Evolutionary conservation across 2,888 invertebrate species (phyloP).

Genomic region (Danaus chrysippus): DNA sequence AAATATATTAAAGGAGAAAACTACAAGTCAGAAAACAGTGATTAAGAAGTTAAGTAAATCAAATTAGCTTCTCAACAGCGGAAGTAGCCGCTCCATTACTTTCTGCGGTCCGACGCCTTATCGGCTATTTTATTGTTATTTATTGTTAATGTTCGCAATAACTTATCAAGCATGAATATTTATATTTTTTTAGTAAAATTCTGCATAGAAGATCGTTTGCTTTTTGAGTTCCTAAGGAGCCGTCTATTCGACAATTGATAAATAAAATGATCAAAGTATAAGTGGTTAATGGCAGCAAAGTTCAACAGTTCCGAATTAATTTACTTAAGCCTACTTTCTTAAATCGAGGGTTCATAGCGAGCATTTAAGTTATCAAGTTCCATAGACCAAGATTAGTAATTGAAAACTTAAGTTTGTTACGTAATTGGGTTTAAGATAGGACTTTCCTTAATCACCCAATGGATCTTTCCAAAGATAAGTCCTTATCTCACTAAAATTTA

Average conservation of each 20-base stretch:
- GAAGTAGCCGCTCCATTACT: slow-evolving; percentile 3
- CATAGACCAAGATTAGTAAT: slow-evolving; percentile 37
- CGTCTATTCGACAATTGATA: too few species aligned
- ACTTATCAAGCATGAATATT: background rate
- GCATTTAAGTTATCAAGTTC: slow-evolving; percentile 27
- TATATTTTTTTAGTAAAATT: too few species aligned
- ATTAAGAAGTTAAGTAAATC: slow-evolving; percentile 5
- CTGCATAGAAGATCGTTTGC: too few species aligned
- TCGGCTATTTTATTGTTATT: background rate
- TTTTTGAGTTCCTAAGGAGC: too few species aligned
- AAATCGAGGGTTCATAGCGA: slow-evolving; percentile 22
- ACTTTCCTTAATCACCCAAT: slow-evolving; percentile 39
- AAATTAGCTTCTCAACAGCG: slow-evolving; percentile 3
- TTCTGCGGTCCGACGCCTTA: background rate
- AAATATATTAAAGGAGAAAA: background rate
- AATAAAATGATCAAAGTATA: background rate
- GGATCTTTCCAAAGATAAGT: slow-evolving; percentile 38
- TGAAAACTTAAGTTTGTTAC: slow-evolving; percentile 38
- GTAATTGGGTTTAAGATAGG: slow-evolving; percentile 37
- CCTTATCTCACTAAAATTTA: slow-evolving; percentile 37
- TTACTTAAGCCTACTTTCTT: slow-evolving; percentile 22
- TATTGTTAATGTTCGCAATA: background rate
- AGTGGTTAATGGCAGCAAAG: background rate
- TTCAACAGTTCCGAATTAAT: slow-evolving; percentile 19
- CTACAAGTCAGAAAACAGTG: background rate